phyloP scores from a whole-genome alignment of 2,113 vertebrate genomes.

The Callorhinus ursinus region DNA sequence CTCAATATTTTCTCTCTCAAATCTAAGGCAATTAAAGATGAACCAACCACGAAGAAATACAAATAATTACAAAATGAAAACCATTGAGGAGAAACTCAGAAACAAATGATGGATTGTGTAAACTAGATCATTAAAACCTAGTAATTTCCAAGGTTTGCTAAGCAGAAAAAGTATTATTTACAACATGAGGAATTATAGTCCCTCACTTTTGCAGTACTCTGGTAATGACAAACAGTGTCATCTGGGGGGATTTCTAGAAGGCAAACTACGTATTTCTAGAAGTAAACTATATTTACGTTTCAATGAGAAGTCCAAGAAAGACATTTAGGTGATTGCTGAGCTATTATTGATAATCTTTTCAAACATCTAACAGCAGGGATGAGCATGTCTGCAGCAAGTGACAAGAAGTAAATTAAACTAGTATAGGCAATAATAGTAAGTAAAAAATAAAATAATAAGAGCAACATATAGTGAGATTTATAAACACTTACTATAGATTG shows the following conservation, averaged over 20 bases:
- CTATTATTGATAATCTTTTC: neutral
- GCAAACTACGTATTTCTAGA: neutral
- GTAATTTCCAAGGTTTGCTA: conserved; percentile 40
- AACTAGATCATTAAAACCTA: conserved; percentile 32
- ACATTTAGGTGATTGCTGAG: neutral
- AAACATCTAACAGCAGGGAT: neutral
- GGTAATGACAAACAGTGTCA: neutral
- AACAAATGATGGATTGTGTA: conserved; percentile 48
- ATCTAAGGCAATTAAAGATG: conserved; percentile 69
- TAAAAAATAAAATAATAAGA: neutral
- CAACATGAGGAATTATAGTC: neutral
- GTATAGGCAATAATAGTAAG: neutral
- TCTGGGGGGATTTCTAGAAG: neutral
- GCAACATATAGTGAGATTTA: neutral
- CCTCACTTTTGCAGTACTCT: neutral
- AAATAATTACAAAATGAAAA: conserved; percentile 59
- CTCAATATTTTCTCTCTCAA: conserved; percentile 45
- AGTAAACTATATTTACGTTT: conserved; percentile 14
- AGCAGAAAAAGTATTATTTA: conserved; percentile 24
- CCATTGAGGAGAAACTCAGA: conserved; percentile 38
- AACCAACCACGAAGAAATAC: conserved; percentile 41
- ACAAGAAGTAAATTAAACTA: neutral
- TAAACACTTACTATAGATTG: neutral
- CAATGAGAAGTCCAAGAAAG: neutral
- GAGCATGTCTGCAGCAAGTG: neutral